Evolutionary conservation across 1,140 invertebrate species (phyloP).

Genomic region (Bombus difficillimus): DNA sequence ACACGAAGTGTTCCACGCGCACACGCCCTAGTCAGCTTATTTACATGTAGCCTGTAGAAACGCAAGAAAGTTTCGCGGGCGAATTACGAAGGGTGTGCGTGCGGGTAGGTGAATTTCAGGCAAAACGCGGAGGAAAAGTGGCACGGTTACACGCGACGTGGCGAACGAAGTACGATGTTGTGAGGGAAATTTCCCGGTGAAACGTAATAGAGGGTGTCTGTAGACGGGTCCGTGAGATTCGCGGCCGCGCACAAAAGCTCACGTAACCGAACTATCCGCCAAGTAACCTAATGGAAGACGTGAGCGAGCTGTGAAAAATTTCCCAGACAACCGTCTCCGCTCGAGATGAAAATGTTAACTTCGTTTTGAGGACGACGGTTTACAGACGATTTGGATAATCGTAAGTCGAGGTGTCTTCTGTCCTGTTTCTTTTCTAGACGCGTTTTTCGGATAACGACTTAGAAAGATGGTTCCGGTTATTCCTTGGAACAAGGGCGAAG

Average conservation of each 20-base stretch:
- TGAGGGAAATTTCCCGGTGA: neutral
- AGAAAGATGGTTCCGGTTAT: no score
- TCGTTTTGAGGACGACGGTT: neutral
- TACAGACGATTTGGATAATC: neutral
- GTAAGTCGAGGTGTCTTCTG: neutral
- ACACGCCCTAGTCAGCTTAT: neutral
- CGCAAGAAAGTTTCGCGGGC: constrained; percentile 8
- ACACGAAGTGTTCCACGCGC: neutral
- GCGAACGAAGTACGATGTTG: neutral
- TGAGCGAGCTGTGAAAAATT: constrained; percentile 28
- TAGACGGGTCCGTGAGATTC: neutral
- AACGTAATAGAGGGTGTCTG: constrained; percentile 10
- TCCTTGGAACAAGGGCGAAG: no score
- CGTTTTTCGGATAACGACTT: neutral
- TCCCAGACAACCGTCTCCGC: neutral
- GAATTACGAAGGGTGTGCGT: neutral
- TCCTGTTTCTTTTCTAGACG: neutral
- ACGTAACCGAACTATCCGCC: constrained; percentile 16
- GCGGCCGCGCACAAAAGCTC: neutral
- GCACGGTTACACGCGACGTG: neutral
- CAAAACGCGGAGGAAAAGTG: neutral
- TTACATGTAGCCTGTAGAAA: constrained; percentile 31
- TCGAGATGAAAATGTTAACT: neutral
- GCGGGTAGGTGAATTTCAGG: neutral
- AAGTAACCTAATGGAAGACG: constrained; percentile 33